A percentile compares a stretch with the other conserved stretches of the same genome.
phyloP scores from a whole-genome alignment of 1,140 invertebrate species.

The Diploscapter pachys region DNA sequence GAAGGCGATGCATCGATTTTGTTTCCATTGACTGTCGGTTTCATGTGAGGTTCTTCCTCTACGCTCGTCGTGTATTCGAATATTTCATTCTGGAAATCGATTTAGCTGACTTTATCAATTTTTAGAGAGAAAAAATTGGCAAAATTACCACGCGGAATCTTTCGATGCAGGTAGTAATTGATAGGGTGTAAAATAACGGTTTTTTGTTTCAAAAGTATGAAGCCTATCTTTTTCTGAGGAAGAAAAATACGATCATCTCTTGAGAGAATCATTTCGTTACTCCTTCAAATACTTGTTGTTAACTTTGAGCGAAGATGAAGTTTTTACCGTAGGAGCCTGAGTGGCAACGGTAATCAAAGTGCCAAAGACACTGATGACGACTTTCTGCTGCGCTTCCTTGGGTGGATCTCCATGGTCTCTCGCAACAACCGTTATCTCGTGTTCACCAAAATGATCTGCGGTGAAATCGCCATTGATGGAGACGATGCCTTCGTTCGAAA shows the following conservation, averaged over 20 bases:
- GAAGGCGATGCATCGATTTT: background rate
- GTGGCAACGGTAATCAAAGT: conserved; percentile 32
- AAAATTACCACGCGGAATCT: no score
- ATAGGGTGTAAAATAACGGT: no score
- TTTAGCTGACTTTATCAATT: no score
- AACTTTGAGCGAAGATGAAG: no score
- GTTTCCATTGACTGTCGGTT: background rate
- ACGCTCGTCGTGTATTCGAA: conserved; percentile 27
- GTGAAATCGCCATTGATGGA: conserved; percentile 53
- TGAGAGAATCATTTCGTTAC: no score
- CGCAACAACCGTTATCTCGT: conserved; percentile 43
- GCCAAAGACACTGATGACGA: conserved; percentile 43
- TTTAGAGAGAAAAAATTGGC: no score
- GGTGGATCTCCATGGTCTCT: conserved; percentile 54
- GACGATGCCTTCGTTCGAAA: conserved; percentile 41
- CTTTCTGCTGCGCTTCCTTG: conserved; percentile 40
- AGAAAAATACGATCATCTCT: no score
- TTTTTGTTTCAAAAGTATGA: no score
- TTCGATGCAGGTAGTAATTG: no score
- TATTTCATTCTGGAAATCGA: conserved; percentile 29
- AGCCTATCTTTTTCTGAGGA: no score
- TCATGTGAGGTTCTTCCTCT: conserved; percentile 20
- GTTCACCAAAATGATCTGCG: conserved; percentile 53
- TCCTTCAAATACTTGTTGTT: no score
- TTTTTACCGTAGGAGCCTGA: conserved; percentile 27